Percentiles rank a stretch among this genome's conserved stretches.
phyloP scores from a whole-genome alignment of 2,113 vertebrate genomes.

The human region DNA sequence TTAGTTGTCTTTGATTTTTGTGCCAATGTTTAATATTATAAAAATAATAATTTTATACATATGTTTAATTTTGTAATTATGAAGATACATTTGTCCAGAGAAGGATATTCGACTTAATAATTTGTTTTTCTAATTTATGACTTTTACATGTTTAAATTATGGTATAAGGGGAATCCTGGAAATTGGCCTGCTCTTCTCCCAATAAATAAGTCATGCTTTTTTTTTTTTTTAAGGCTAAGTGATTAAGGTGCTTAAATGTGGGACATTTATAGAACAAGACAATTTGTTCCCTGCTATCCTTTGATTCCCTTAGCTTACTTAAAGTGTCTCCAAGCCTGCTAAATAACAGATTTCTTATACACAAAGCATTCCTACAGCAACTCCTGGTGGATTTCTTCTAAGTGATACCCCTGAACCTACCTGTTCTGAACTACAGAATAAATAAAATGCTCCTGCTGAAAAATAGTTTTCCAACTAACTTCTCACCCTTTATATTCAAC shows the following conservation, averaged over 20 bases:
- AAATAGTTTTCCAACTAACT: not conserved
- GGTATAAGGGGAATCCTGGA: not conserved
- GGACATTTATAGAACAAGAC: not conserved
- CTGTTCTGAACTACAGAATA: not conserved
- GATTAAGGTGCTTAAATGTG: not conserved
- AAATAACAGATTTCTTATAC: not conserved
- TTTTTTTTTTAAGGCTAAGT: not conserved
- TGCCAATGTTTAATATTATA: not conserved
- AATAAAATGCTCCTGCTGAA: not conserved
- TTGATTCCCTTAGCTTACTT: not conserved
- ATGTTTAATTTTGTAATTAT: not conserved
- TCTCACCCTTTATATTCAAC: not conserved
- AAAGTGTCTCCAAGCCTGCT: not conserved
- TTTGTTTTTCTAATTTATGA: not conserved
- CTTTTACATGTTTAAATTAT: not conserved
- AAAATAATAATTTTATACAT: not conserved
- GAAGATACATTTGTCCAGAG: not conserved
- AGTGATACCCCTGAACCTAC: not conserved
- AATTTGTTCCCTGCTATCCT: not conserved
- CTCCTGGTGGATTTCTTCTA: not conserved
- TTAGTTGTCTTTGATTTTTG: not conserved
- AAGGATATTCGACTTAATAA: not conserved
- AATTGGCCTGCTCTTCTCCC: not conserved
- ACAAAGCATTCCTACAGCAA: not conserved
- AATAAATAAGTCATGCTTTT: not conserved